A percentile compares a stretch with the other conserved stretches of the same genome.
Conservation (phyloP, 1,140 invertebrate species). For the Hyles vespertilio region DNA sequence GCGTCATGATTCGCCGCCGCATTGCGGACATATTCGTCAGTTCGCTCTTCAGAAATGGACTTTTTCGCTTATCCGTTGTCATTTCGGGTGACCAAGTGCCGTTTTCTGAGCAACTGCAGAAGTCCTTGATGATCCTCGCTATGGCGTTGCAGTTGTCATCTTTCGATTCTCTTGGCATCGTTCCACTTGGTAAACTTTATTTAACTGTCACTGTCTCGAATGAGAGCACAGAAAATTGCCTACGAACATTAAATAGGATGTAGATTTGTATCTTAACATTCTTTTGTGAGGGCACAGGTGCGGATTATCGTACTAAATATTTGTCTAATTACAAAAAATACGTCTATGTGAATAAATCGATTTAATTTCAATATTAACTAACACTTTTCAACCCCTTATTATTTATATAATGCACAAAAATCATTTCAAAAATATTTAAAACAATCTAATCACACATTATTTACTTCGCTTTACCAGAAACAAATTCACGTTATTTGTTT, state of each 20-base stretch:
- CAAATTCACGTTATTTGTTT: too few relatives aligned
- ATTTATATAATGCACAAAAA: too few relatives aligned
- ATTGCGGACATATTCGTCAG: constrained; percentile 67
- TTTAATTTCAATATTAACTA: too few relatives aligned
- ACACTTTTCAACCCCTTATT: too few relatives aligned
- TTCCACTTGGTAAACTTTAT: constrained; percentile 41
- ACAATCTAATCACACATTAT: too few relatives aligned
- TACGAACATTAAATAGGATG: constrained; percentile 18
- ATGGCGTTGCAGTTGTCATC: constrained; percentile 63
- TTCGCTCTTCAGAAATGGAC: constrained; percentile 62
- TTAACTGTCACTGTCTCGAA: constrained; percentile 51
- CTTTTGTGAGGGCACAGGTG: too few relatives aligned
- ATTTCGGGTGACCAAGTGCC: constrained; percentile 72
- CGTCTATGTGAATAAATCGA: too few relatives aligned
- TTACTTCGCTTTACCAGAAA: too few relatives aligned
- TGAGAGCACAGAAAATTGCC: constrained; percentile 48
- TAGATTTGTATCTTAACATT: too few relatives aligned
- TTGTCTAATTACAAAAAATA: too few relatives aligned
- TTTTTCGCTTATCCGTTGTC: constrained; percentile 53
- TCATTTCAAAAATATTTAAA: too few relatives aligned
- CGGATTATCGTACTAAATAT: too few relatives aligned
- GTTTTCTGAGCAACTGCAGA: constrained; percentile 72
- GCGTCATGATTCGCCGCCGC: constrained; percentile 55
- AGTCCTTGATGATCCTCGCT: constrained; percentile 66
- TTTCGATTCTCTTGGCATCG: constrained; percentile 58